Percentiles rank a stretch among this genome's conserved stretches.
Evolutionary conservation across 2,888 invertebrate genomes (phyloP).

Genomic region (Dione juno): DNA sequence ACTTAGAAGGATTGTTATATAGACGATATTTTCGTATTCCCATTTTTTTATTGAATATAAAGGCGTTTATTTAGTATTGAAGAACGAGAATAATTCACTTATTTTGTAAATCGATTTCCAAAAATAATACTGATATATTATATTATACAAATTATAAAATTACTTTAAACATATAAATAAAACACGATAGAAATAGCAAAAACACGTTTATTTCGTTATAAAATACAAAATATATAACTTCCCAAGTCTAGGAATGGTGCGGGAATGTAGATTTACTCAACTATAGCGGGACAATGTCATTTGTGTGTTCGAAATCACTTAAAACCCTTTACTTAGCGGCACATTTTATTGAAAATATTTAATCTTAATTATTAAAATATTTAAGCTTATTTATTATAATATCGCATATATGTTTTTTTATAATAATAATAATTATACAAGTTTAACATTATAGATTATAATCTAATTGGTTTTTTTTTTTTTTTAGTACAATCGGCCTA

Average conservation of each 20-base stretch:
- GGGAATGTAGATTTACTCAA: slow-evolving; percentile 37
- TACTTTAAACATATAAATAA: slow-evolving; percentile 9
- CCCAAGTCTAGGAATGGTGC: slow-evolving; percentile 33
- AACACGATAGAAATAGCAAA: slow-evolving; percentile 28
- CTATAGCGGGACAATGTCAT: neutral
- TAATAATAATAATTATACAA: neutral
- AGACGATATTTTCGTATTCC: no score
- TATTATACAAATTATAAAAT: no score
- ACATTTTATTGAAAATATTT: slow-evolving; percentile 8
- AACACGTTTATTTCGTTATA: slow-evolving; percentile 36
- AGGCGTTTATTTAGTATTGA: no score
- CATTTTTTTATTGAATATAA: no score
- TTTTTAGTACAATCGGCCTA: slow-evolving; percentile 5
- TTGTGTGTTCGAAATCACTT: neutral
- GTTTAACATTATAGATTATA: neutral
- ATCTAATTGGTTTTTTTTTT: neutral
- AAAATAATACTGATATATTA: no score
- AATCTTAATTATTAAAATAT: slow-evolving; percentile 18
- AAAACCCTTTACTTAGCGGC: neutral
- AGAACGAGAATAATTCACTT: no score
- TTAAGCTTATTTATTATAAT: slow-evolving; percentile 18
- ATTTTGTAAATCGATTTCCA: no score
- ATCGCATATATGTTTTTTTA: slow-evolving; percentile 9
- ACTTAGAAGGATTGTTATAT: no score
- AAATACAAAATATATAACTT: slow-evolving; percentile 40